phyloP scores from a whole-genome alignment of 2,888 invertebrate genomes.

The Enchytraeus crypticus region DNA sequence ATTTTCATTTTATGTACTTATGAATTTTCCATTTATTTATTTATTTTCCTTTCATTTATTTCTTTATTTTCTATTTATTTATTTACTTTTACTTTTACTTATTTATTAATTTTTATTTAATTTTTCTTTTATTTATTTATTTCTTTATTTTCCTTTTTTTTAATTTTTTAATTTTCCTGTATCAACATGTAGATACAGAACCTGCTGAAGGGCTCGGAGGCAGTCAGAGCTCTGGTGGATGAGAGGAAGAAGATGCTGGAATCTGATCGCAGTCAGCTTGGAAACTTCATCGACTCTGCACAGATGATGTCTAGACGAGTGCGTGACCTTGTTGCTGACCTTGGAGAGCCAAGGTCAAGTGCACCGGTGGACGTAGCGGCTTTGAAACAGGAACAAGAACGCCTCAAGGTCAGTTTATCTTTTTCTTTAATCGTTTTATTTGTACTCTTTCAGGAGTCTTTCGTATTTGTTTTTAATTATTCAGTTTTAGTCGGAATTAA shows the following conservation, averaged over 20 bases:
- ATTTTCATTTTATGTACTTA: not conserved
- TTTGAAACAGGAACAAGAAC: not conserved
- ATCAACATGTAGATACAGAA: not conserved
- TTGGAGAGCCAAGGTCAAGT: not conserved
- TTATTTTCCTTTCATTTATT: too few species aligned
- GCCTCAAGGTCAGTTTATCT: not conserved
- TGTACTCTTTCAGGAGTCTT: too few species aligned
- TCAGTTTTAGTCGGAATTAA: too few species aligned
- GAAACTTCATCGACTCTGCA: too few species aligned
- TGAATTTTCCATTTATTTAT: not conserved
- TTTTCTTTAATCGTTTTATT: too few species aligned
- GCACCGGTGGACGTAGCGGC: not conserved
- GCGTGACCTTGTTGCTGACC: not conserved
- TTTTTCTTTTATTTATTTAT: too few species aligned
- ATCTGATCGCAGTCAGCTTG: too few species aligned
- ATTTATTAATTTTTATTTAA: too few species aligned
- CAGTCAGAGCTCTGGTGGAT: not conserved
- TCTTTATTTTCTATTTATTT: too few species aligned
- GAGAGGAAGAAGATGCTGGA: not conserved
- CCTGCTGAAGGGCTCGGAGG: not conserved
- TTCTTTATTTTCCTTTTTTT: not conserved
- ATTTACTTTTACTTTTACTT: too few species aligned
- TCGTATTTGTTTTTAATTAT: too few species aligned
- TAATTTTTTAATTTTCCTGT: not conserved
- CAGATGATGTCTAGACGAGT: too few species aligned